Conservation (phyloP, 1,140 invertebrate genomes). For the Colletes latitarsis region DNA sequence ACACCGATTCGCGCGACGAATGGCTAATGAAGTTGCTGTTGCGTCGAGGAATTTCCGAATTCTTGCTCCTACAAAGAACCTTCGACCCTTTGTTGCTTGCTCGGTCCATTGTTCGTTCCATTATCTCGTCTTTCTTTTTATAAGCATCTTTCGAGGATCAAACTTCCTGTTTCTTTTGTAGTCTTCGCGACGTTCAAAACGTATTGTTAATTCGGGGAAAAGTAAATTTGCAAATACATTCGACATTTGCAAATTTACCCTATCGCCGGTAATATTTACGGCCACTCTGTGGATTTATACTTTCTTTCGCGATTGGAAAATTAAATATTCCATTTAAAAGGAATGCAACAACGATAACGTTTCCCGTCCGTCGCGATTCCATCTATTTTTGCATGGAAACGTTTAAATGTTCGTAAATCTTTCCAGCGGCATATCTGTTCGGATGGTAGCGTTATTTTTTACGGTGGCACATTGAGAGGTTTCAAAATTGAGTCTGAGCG, state of each 20-base stretch:
- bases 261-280: no score
- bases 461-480: background rate
- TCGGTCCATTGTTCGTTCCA: background rate
- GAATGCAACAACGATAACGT: background rate
- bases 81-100: background rate
- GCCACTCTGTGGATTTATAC: background rate
- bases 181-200: background rate
- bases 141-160: background rate
- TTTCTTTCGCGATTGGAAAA: background rate
- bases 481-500: constrained; percentile 5
- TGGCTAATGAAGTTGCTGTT: background rate
- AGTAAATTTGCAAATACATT: no score
- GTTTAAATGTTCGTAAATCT: background rate
- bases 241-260: no score
- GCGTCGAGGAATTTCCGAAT: constrained; percentile 4
- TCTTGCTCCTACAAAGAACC: background rate
- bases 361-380: background rate
- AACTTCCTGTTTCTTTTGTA: background rate
- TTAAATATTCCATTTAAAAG: constrained; percentile 18
- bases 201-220: no score
- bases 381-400: background rate
- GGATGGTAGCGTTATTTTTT: background rate
- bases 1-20: background rate
- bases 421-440: background rate
- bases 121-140: background rate